Conservation (phyloP, 2,797 vertebrate species). For the Prunella strophiata region DNA sequence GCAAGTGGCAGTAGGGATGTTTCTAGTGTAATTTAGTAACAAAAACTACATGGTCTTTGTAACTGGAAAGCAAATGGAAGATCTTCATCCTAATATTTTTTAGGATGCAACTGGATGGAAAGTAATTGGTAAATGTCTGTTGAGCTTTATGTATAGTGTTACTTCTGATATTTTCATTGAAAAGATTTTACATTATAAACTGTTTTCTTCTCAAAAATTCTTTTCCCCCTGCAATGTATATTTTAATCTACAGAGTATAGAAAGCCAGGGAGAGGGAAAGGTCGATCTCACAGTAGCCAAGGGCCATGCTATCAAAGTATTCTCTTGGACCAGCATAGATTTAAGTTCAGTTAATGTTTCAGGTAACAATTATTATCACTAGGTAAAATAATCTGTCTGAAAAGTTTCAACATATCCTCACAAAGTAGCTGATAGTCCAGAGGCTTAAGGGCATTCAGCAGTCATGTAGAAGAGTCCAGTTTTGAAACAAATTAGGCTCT, state of each 20-base stretch:
- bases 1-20: not conserved
- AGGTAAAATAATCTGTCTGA: not conserved
- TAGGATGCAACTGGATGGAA: not conserved
- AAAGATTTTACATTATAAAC: not conserved
- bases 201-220: not conserved
- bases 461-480: not conserved
- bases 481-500: not conserved
- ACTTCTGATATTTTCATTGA: not conserved
- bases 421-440: not conserved
- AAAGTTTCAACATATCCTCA: not conserved
- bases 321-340: not conserved
- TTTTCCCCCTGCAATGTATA: not conserved
- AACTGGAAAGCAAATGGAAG: not conserved
- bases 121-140: not conserved
- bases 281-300: not conserved
- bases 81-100: not conserved
- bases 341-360: not conserved
- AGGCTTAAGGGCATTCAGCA: not conserved
- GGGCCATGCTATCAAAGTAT: rapidly evolving
- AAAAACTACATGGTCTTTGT: not conserved
- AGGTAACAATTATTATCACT: not conserved
- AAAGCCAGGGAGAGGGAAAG: not conserved
- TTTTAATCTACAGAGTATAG: not conserved
- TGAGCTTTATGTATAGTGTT: not conserved
- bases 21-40: not conserved